A percentile compares a stretch with the other conserved stretches of the same genome.
Conservation (phyloP, 2,888 invertebrate species). For the Calliphora vomitoria region DNA sequence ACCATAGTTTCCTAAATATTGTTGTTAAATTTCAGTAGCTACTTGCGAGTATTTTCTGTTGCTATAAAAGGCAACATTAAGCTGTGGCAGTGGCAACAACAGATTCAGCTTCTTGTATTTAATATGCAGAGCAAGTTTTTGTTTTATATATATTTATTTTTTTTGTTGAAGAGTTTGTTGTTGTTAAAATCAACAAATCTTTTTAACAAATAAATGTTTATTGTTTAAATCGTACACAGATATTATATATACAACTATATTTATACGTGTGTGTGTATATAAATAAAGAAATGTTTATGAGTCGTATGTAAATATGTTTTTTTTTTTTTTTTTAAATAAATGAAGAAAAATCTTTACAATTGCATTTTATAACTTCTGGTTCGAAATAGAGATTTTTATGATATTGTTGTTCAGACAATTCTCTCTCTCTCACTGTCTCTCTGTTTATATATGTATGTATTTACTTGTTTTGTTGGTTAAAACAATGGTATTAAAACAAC, state of each 20-base stretch:
- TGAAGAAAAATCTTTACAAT: constrained; percentile 62
- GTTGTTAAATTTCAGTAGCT: not conserved
- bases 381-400: constrained; percentile 43
- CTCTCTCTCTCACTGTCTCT: not conserved
- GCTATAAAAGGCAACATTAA: constrained; percentile 9
- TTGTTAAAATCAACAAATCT: constrained; percentile 57
- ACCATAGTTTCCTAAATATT: not conserved
- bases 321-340: constrained; percentile 10
- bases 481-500: constrained; percentile 18
- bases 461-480: not conserved
- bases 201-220: constrained; percentile 65
- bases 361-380: constrained; percentile 68
- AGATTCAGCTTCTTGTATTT: constrained; percentile 48
- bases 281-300: constrained; percentile 5
- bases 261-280: not conserved
- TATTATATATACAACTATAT: not conserved
- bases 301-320: constrained; percentile 44
- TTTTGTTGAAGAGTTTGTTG: constrained; percentile 18
- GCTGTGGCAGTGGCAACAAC: not conserved
- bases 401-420: constrained; percentile 35
- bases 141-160: not conserved
- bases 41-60: not conserved
- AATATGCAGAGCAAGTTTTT: constrained; percentile 67
- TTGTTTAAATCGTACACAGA: constrained; percentile 24
- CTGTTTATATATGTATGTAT: not conserved